phyloP scores from a whole-genome alignment of 2,797 vertebrate genomes.

The Orestias chungarensis region DNA sequence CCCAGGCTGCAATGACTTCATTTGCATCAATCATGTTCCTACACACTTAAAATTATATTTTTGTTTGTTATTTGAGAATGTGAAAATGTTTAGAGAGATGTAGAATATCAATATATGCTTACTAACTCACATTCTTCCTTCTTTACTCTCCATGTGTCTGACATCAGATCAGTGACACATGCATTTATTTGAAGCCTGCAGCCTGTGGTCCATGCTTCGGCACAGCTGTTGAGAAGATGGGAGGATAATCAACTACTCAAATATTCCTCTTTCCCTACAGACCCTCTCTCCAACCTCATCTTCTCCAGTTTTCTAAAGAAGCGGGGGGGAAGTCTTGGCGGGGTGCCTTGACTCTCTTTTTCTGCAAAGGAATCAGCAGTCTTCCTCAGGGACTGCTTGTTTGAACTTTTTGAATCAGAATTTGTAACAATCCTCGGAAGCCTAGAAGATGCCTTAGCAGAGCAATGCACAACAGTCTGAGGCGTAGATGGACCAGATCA shows the following conservation, averaged over 20 bases:
- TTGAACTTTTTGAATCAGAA: constrained; percentile 73
- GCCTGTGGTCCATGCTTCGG: constrained; percentile 33
- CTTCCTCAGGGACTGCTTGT: constrained; percentile 63
- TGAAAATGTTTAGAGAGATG: not conserved
- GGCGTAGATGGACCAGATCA: constrained; percentile 58
- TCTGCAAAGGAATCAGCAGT: constrained; percentile 61
- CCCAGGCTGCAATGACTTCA: not conserved
- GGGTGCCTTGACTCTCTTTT: constrained; percentile 45
- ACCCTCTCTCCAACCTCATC: constrained; percentile 27
- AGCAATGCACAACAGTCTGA: constrained; percentile 38
- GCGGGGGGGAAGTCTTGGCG: constrained; percentile 42
- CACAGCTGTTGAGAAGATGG: constrained; percentile 70
- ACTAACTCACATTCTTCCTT: constrained; percentile 18
- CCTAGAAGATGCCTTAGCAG: constrained; percentile 52
- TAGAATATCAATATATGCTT: not conserved
- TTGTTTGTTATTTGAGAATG: not conserved
- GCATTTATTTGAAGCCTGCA: constrained; percentile 29
- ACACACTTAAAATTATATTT: not conserved
- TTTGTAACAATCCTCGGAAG: constrained; percentile 63
- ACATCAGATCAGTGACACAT: constrained; percentile 28
- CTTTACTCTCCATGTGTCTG: constrained; percentile 31
- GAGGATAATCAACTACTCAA: constrained; percentile 56
- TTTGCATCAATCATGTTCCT: not conserved
- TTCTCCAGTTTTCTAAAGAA: constrained; percentile 50
- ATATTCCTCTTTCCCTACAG: constrained; percentile 40